Base-by-base conservation (phyloP, 2,888 invertebrate genomes). In the Eucriotettix oculatus region DNA sequence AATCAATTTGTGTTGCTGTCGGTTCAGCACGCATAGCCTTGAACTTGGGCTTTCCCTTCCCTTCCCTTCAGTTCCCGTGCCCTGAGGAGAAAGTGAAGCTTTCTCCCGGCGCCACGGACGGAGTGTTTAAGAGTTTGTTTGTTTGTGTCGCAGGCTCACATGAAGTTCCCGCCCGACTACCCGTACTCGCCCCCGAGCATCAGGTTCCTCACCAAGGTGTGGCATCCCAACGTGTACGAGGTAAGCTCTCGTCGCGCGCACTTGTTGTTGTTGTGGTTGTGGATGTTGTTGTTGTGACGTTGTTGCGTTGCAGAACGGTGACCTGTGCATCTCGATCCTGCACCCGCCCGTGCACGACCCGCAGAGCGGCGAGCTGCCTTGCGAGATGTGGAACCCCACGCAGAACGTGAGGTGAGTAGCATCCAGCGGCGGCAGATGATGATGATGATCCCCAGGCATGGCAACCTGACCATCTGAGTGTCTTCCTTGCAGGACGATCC, bases 141-240 rank as follows among this genome's bases (percentile, higher is more conserved):
- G 66, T 64, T 69, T 73, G 76, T 75, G 73, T 85, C 85, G 63
- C 82, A 98, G 94, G 98, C 99, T 73, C 87, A 90, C 76, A 94
- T 99, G 90, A 95, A 95, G 78, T 99, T 99, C 75, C 99, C 99
- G 61, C 81, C 85, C 69, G 98, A 99, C 75, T 99, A 99, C 76
- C 99, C 99, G 60, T 99, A 99, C 77, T 95, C 96, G 68, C 99
- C 99, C 66, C 99, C 99, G 66, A 86, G 92, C 68, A 90, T 99
- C 77, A 85, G 95, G 71, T 99, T 99, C 80, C 81, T 96, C 74
- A 94, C 96, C 67, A 98, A 98, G 86, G 96, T 99, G 69, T 99
- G 98, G 97, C 99, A 99, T 80, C 99, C 99, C 67, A 99, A 99
- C 81, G 98, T 99, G 29, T 99, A 99, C 78, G 98, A 98, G 86